These are phyloP conservation scores for Ommatoiulus sabulosus DNA, from an alignment of 2,888 invertebrate species.

Conservation along the genomic window DNA sequence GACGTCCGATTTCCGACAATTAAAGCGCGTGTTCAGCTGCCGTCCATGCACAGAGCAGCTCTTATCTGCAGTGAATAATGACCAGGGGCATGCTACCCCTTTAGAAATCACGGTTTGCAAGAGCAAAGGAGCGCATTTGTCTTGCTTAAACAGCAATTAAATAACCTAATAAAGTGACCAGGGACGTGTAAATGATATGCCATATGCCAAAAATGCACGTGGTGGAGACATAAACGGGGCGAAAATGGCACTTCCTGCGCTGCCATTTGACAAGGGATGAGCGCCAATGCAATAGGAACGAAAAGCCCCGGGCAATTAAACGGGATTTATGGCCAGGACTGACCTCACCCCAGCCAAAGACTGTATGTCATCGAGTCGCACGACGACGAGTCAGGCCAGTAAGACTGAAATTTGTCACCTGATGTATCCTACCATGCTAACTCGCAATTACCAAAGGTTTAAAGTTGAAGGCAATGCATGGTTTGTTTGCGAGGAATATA, in stretches of 20 bases:
- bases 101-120: conserved; percentile 51
- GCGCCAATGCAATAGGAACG: not conserved
- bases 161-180: conserved; percentile 56
- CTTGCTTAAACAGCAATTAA: conserved; percentile 57
- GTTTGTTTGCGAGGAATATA: too few relatives aligned
- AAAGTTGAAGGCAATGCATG: too few relatives aligned
- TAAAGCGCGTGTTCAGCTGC: conserved; percentile 51
- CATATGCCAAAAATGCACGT: conserved; percentile 48
- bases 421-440: not conserved
- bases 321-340: not conserved
- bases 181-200: conserved; percentile 51
- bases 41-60: not conserved
- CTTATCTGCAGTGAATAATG: conserved; percentile 52
- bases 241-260: conserved; percentile 22
- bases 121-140: conserved; percentile 50
- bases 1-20: conserved; percentile 55
- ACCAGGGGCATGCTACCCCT: conserved; percentile 50
- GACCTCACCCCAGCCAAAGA: not conserved
- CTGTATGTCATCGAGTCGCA: not conserved
- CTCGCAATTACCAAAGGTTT: not conserved
- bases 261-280: conserved; percentile 31
- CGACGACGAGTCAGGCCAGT: not conserved
- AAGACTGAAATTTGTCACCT: not conserved
- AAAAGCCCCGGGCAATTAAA: conserved; percentile 14
- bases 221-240: conserved; percentile 42